Base-by-base conservation (phyloP, 2,888 invertebrate species). In the Pasiphila rectangulata region DNA sequence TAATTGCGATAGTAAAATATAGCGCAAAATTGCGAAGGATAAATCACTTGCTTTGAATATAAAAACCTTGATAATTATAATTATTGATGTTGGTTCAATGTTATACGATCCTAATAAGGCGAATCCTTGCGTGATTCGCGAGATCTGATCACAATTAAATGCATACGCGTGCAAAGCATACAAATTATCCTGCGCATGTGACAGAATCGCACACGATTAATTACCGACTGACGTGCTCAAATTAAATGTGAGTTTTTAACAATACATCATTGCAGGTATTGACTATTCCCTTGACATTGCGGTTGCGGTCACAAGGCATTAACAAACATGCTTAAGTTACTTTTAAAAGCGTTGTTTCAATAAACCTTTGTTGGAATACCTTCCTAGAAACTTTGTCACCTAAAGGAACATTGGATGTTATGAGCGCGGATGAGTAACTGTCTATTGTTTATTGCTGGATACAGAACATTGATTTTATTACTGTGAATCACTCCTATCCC, bases 381-480 rank as follows among this genome's bases (percentile, higher is more conserved):
- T 40, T 35, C 34, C 5, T 17, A 25, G 37, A 38, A 44, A 27
- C 17, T 32, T 32, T 34, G 38, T 46, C 46, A 46, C 24, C 38
- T 62, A 45, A 65, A 59, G 46, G 46, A 45, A 40, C 41, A 51
- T 46, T 54, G 25, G 43, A 46, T 49, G 50, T 54, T 57, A 44
- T 53, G 55, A 32, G 10, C 32, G 2, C n/a, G 7, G n/a, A 21
- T 46, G 45, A 60, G 49, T 59, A 67, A 65, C 61, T 61, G 55
- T 65, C 69, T 60, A 72, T 77, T 77, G 72, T 77, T 65, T 61
- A 46, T 46, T 16, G 41, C 34, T 42, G 37, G 37, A 51, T 54
- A 57, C 45, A 38, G 46, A 39, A 46, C 55, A 43, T 58, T 60
- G 44, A 48, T 54, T 59, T 59, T 51, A 61, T 62, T 49, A 46